Evolutionary conservation across 2,888 invertebrate genomes (phyloP), one percentile per base, ranked within the genome.

Genomic region (Rosalia funebris): DNA sequence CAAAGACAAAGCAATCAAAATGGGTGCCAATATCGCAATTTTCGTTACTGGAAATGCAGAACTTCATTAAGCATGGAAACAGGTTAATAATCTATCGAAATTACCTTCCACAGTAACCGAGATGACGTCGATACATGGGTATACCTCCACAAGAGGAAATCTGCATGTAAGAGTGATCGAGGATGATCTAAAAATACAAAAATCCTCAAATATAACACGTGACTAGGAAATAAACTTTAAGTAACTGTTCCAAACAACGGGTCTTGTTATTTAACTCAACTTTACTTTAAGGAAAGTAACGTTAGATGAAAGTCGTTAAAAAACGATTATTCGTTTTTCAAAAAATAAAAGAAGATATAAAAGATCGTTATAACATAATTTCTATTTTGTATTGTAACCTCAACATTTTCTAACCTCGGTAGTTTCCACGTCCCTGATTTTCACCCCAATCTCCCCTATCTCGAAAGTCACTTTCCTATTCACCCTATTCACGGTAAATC

Each of bases 51-150:
- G 50, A 80, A 79, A n/a, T n/a, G n/a, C 71, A 64, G 31, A 58
- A 31, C 48, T 17, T 16, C 16, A 48, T 7, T 48, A 41, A 44
- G 9, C 3, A 25, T 5, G 25, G 4, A 25, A 25, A 25, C 25
- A 25, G 25, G 9, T 5, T 5, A 47, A n/a, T 3, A 25, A 42
- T 19, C 11, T 7, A 45, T 10, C 2, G 17, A n/a, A 17, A 45
- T 79, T 79, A 88, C 88, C 88, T 87, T 37, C 87, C 85, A 70
- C 88, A 85, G 71, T 86, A 88, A 17, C 86, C 86, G 77, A 88
- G 87, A 74, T 86, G 83, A 69, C 84, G 78, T 10, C 85, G 83
- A 70, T 83, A 81, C 65, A 83, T 82, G 2, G 81, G 80, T 9
- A 85, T 81, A 54, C 86, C 81, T 10, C 88, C 88, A 78, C 89